A percentile compares a stretch with the other conserved stretches of the same genome.
phyloP scores from a whole-genome alignment of 2,888 invertebrate species.

The Lapara coniferarum region DNA sequence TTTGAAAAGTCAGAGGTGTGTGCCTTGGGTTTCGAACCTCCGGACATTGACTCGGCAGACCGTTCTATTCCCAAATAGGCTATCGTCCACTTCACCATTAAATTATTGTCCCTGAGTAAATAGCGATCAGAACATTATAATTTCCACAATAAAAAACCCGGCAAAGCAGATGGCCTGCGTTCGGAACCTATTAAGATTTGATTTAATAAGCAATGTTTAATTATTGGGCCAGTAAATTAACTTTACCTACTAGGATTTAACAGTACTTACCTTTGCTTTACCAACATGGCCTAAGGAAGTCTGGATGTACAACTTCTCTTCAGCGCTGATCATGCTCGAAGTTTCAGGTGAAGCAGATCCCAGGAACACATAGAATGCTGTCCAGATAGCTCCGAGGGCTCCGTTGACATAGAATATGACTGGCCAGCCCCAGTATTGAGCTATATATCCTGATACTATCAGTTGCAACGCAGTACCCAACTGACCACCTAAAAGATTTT shows the following conservation, averaged over 20 bases:
- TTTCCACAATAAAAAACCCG: no score
- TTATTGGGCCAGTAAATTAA: no score
- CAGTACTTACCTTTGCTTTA: constrained; percentile 44
- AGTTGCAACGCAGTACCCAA: constrained; percentile 88
- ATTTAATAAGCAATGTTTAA: no score
- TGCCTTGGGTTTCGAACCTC: no score
- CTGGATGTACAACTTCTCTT: constrained; percentile 87
- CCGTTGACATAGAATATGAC: constrained; percentile 88
- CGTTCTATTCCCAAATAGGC: no score
- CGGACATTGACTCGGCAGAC: no score
- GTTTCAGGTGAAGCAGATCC: constrained; percentile 85
- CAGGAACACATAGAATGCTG: constrained; percentile 79
- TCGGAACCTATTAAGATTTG: no score
- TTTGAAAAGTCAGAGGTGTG: no score
- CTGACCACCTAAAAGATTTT: constrained; percentile 80
- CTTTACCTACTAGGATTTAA: no score
- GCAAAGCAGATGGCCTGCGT: no score
- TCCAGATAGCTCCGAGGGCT: constrained; percentile 82
- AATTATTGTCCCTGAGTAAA: background rate
- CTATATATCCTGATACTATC: constrained; percentile 86
- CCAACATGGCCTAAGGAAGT: constrained; percentile 56
- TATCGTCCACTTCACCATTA: no score
- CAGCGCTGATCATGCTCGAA: constrained; percentile 78
- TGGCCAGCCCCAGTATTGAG: constrained; percentile 87
- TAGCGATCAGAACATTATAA: no score